A percentile compares a stretch with the other conserved stretches of the same genome.
Conservation (phyloP, 2,113 vertebrate genomes). For the Zapus hudsonius region DNA sequence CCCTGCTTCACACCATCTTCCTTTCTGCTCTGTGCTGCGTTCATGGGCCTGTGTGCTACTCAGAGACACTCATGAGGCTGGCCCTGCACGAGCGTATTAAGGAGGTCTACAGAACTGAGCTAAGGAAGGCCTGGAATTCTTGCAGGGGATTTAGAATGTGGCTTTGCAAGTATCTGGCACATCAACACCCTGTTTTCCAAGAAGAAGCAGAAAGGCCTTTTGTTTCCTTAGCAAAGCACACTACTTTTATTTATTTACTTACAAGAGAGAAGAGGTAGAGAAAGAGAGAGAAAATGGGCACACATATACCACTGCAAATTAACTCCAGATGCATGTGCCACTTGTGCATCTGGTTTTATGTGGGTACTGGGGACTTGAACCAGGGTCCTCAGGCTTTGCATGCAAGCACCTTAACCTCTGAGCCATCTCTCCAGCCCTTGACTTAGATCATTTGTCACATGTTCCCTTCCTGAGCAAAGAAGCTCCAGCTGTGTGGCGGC, state of each 20-base stretch:
- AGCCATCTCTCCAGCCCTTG: no score
- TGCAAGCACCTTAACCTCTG: no score
- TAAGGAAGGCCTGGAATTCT: not conserved
- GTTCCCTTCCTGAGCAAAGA: not conserved
- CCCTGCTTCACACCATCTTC: not conserved
- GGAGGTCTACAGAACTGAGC: not conserved
- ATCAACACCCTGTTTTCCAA: not conserved
- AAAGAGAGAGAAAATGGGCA: no score
- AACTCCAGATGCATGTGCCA: no score
- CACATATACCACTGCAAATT: no score
- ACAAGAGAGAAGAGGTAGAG: no score
- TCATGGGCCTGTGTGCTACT: not conserved
- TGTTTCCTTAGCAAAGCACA: no score
- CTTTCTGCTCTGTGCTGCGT: not conserved
- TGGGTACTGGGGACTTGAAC: no score
- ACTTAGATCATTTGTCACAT: rapidly evolving
- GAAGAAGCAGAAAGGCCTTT: not conserved
- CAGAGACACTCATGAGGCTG: not conserved
- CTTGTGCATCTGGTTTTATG: no score
- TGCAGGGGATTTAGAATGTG: not conserved
- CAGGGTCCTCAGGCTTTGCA: no score
- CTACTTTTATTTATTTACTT: no score
- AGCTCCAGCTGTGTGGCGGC: not conserved
- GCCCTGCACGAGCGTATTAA: rapidly evolving
- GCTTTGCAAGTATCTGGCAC: not conserved